Base-by-base conservation (phyloP, 2,888 invertebrate genomes). In the Prenolepis imparis region DNA sequence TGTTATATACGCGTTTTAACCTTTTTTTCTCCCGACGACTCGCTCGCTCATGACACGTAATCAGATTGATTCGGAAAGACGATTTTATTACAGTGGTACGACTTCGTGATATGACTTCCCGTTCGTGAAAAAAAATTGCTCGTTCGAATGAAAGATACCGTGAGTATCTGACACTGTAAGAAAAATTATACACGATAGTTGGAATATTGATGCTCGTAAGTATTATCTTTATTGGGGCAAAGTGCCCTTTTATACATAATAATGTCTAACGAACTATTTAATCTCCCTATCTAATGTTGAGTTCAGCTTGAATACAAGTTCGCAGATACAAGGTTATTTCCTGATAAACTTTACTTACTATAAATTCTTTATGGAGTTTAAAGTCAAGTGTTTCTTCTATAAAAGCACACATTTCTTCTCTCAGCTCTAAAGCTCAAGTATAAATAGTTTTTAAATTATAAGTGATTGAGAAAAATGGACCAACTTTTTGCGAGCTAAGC, bases 1-100 rank as follows among this genome's bases (percentile, higher is more conserved):
- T 72, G 85, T 89, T 89, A 89, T 86, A 28, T 87, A 74, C 72
- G 68, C 73, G 55, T 82, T 57, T 67, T 75, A 66, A 61, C 48
- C 44, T 75, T 36, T 80, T 48, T 52, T n/a, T 48, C 72, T 74
- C 21, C 36, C 28, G 55, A 24, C n/a, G 61, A 73, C 57, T 67
- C 68, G 64, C 24, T 52, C 15, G 68, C 70, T 67, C 41, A 9
- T 52, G 15, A 66, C 70, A 70, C 80, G 32, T 55, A 44, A 74
- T 63, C 48, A 52, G 36, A 18, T 67, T 21, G 39, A 32, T n/a
- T 68, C n/a, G 68, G 32, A 32, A 68, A 32, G 6, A n/a, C 18
- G 28, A 28, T 21, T 28, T 36, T 18, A 52, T 52, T n/a, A 6
- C 48, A 52, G 48, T 52, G 48, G 2, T n/a, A 52, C n/a, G n/a